Evolutionary conservation across 2,113 vertebrate genomes (phyloP), one percentile per base, ranked within the genome.

Genomic region (Pachypanchax playfairii): DNA sequence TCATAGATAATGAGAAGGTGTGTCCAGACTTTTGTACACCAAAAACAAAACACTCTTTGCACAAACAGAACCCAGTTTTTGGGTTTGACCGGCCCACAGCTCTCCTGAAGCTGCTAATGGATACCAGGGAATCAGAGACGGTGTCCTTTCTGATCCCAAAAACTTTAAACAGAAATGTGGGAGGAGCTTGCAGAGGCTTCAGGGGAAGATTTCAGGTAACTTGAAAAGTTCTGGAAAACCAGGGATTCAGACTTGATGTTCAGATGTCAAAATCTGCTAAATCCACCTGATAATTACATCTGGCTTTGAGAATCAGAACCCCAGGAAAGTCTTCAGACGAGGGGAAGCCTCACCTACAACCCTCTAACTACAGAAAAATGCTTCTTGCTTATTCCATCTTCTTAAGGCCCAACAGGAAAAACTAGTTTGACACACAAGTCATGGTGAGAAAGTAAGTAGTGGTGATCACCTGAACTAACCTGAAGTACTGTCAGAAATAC

Each of bases 351-450:
- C 33, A 24, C 6, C 21, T 18, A 25, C 11, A 47, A 15, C n/a
- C 39, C n/a, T 47, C 12, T 33, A 8, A 36, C 7, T 36, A 7
- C 21, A 44, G 24, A 51, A 61, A 51, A 73, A 35, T 18, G 38
- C 35, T 3, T 46, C 28, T 18, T 28, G 5, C 21, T 13, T 20
- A 10, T 49, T 35, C 15, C 43, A 5, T 26, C 1, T 28, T 5
- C 41, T 35, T 21, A 43, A 1, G 0, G 21, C 9, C 33, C n/a
- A 0, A 4, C 75, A 31, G 41, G 53, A 58, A 48, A 52, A 12
- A 35, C 75, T 7, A 33, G 57, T 63, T 43, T 10, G 24, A 25
- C n/a, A 1, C 3, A 1, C 9, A 9, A 62, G 46, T 26, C 50
- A 29, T 3, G 0, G 31, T 50, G 42, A 44, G 44, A 73, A 56